Evolutionary conservation across 2,797 vertebrate species (phyloP), one percentile per base, ranked within the genome.

Genomic region (Rhynchotus rufescens): DNA sequence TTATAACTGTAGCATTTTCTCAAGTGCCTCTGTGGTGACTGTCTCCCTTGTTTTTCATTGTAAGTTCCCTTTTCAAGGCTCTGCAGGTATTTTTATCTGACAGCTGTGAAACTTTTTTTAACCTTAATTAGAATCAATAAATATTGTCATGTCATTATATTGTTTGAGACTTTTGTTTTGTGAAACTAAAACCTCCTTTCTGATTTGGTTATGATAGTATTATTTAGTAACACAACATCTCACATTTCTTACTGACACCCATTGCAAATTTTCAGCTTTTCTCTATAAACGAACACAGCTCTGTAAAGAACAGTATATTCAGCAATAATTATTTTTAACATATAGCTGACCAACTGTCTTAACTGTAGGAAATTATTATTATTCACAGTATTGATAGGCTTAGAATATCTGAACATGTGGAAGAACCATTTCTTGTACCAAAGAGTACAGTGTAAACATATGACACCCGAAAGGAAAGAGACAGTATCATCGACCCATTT

Each of bases 21-120:
- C 83, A 99, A 99, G 98, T 98, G 98, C 98, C 98, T 99, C 98
- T 98, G 98, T 98, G 97, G 97, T 96, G 96, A 93, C 94, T 96
- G 93, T 96, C 67, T 95, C 91, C 60, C 22, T 92, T 90, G 83
- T 88, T 96, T 95, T 85, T 92, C 86, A 93, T 92, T 72, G 89
- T 81, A 79, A 60, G 74, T 93, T 97, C 88, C 76, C 59, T 92
- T 96, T 95, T 91, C 89, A 84, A 65, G 88, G 66, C 72, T 82
- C 84, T 84, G 92, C 90, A 80, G 94, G 67, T 97, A 94, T 96
- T 94, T 97, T 96, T 96, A 96, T 84, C 94, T 95, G 92, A 91
- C 84, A 93, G 79, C 79, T 95, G 94, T 96, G 92, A 92, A 80
- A 62, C 52, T 91, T 95, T 96, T 97, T 93, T 92, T 90, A 96